These are phyloP conservation scores for Ips nitidus DNA, from an alignment of 1,140 invertebrate species.

Conservation along the genomic window DNA sequence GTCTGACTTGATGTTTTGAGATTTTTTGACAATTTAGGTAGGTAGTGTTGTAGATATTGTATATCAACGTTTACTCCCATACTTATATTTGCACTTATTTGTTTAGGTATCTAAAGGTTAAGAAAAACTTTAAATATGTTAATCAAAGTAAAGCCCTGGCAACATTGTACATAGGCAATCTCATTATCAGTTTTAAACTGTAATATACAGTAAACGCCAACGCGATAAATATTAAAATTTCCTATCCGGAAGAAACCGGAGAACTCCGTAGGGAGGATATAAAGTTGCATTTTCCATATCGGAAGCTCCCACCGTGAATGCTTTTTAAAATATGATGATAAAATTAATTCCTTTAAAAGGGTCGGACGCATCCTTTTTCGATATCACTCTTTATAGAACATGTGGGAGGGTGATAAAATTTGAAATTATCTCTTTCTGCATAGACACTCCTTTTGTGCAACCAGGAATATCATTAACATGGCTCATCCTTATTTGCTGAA, in stretches of 20 bases:
- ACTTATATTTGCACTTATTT: too few species aligned
- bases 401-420: background rate
- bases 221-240: constrained; percentile 27
- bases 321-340: constrained; percentile 34
- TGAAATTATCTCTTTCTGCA: constrained; percentile 17
- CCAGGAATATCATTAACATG: background rate
- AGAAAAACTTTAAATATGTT: too few species aligned
- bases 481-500: too few species aligned
- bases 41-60: too few species aligned
- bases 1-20: too few species aligned
- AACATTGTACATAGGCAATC: too few species aligned
- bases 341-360: constrained; percentile 33
- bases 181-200: too few species aligned
- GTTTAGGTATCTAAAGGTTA: too few species aligned
- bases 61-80: too few species aligned
- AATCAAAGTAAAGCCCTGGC: too few species aligned
- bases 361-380: constrained; percentile 26
- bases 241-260: constrained; percentile 16
- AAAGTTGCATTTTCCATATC: constrained; percentile 31
- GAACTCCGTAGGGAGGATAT: constrained; percentile 24
- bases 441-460: background rate
- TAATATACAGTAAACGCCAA: too few species aligned
- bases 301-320: constrained; percentile 16
- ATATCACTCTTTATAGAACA: constrained; percentile 15
- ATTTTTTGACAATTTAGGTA: too few species aligned